Evolutionary conservation across 2,888 invertebrate genomes (phyloP).

Genomic region (Neelides folsomi): DNA sequence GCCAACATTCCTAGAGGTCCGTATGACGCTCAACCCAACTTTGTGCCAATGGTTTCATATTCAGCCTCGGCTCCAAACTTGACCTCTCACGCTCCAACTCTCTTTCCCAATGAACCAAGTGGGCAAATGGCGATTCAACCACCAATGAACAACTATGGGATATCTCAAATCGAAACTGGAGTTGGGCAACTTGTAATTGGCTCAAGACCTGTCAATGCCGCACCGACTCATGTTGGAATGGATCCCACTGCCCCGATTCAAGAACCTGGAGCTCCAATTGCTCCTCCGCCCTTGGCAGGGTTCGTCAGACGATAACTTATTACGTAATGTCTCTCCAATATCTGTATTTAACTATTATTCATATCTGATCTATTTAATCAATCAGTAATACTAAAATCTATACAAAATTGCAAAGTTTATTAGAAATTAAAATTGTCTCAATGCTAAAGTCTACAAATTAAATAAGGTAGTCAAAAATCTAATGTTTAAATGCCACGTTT

Average conservation of each 20-base stretch:
- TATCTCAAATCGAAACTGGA: not conserved
- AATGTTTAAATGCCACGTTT: too few relatives aligned
- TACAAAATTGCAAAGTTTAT: too few relatives aligned
- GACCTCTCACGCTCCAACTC: not conserved
- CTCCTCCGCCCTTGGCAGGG: slow-evolving; percentile 46
- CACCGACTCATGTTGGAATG: slow-evolving; percentile 35
- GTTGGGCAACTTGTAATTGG: not conserved
- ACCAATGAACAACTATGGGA: slow-evolving; percentile 6
- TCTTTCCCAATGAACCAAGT: slow-evolving; percentile 3
- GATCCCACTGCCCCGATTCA: slow-evolving; percentile 44
- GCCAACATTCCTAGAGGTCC: not conserved
- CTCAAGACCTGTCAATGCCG: slow-evolving; percentile 2
- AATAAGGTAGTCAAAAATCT: too few relatives aligned
- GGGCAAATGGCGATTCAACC: slow-evolving; percentile 9
- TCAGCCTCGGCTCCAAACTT: not conserved
- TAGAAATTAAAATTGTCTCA: too few relatives aligned
- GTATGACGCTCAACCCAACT: not conserved
- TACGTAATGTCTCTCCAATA: too few relatives aligned
- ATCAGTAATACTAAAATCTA: too few relatives aligned
- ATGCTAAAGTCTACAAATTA: too few relatives aligned
- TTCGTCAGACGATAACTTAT: slow-evolving; percentile 37
- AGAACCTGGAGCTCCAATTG: slow-evolving; percentile 36
- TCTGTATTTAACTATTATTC: too few relatives aligned
- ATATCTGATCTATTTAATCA: too few relatives aligned
- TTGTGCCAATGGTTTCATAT: too few relatives aligned